Evolutionary conservation across 1,140 invertebrate species (phyloP).

Genomic region (Rhyacophila brunnea): DNA sequence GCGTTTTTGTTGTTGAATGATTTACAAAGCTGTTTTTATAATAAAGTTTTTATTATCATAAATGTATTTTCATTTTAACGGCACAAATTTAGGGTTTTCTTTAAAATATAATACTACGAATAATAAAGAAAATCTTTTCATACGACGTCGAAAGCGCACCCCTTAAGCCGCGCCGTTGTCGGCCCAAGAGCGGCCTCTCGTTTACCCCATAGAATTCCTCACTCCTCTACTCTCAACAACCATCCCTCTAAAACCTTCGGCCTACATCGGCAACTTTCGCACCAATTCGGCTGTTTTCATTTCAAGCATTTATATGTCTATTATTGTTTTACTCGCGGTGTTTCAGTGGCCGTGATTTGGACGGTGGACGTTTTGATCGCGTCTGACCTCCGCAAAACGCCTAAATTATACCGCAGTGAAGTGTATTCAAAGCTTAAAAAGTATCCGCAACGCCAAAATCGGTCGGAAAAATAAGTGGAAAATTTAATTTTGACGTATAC

Average conservation of each 20-base stretch:
- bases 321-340: constrained; percentile 36
- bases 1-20: too few relatives aligned
- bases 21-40: too few relatives aligned
- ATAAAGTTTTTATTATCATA: too few relatives aligned
- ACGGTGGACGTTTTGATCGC: constrained; percentile 13
- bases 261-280: constrained; percentile 11
- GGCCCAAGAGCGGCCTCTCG: too few relatives aligned
- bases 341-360: constrained; percentile 10
- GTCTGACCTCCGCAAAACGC: neutral
- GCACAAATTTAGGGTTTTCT: too few relatives aligned
- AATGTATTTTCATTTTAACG: too few relatives aligned
- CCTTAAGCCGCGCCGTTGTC: too few relatives aligned
- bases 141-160: too few relatives aligned
- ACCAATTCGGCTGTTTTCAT: constrained; percentile 31
- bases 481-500: neutral
- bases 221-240: constrained; percentile 8
- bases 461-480: neutral
- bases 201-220: neutral
- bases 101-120: too few relatives aligned
- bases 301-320: constrained; percentile 34
- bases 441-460: neutral
- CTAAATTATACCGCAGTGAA: too few relatives aligned
- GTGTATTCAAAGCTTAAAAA: neutral
- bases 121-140: too few relatives aligned
- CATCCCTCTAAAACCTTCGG: constrained; percentile 17